Evolutionary conservation across 2,888 invertebrate species (phyloP).

Genomic region (Pyrochroa serraticornis): DNA sequence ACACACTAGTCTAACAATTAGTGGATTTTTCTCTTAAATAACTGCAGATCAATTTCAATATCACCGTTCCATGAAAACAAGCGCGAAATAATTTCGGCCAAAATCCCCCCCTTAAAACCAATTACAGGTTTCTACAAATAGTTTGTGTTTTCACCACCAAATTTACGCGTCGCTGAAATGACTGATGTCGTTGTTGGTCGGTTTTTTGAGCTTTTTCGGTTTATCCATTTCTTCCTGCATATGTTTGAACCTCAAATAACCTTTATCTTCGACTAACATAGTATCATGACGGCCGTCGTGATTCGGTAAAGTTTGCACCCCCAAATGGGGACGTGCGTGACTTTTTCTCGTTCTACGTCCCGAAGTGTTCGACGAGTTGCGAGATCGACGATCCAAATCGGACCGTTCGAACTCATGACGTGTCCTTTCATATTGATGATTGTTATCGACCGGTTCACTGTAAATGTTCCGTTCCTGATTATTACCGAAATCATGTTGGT

Average conservation of each 20-base stretch:
- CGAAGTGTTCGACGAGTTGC: slow-evolving; percentile 55
- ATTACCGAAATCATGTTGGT: slow-evolving; percentile 50
- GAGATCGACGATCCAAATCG: slow-evolving; percentile 57
- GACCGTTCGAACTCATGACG: slow-evolving; percentile 68
- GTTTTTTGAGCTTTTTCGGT: slow-evolving; percentile 40
- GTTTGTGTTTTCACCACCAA: slow-evolving; percentile 1
- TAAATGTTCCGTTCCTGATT: slow-evolving; percentile 62
- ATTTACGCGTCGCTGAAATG: slow-evolving; percentile 56
- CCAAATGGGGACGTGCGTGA: slow-evolving; percentile 60
- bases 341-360: slow-evolving; percentile 57
- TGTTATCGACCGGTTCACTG: slow-evolving; percentile 55
- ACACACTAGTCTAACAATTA: slow-evolving; percentile 36
- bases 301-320: slow-evolving; percentile 64
- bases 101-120: background rate
- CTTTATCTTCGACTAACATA: slow-evolving; percentile 90
- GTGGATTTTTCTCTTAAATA: slow-evolving; percentile 19
- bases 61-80: background rate
- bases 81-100: slow-evolving; percentile 4
- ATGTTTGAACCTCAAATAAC: slow-evolving; percentile 84
- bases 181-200: slow-evolving; percentile 45
- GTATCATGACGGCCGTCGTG: slow-evolving; percentile 66
- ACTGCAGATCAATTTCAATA: no score
- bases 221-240: slow-evolving; percentile 55
- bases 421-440: slow-evolving; percentile 54
- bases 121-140: background rate